phyloP scores from a whole-genome alignment of 2,113 vertebrate genomes.

The Caranx ignobilis region DNA sequence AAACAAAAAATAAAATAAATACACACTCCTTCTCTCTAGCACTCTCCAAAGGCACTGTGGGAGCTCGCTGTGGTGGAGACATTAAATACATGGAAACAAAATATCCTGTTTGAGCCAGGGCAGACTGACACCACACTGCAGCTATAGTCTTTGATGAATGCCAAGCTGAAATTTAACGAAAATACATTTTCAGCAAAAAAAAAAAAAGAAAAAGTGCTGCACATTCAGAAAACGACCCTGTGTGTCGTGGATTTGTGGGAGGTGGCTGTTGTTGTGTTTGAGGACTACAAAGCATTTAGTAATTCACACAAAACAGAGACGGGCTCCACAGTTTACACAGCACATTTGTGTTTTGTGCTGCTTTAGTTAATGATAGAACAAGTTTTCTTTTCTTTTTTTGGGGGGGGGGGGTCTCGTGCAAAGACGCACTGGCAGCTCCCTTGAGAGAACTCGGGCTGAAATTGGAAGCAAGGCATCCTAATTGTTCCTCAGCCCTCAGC shows the following conservation, averaged over 20 bases:
- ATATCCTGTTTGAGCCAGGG: conserved; percentile 41
- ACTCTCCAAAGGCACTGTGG: conserved; percentile 37
- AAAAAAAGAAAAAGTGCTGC: conserved; percentile 1
- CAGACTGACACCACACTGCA: conserved; percentile 29
- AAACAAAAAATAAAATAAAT: conserved; percentile 18
- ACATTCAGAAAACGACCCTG: conserved; percentile 14
- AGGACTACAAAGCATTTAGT: conserved; percentile 51
- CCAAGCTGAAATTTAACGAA: conserved; percentile 13
- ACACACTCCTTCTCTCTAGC: conserved; percentile 5
- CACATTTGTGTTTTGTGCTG: conserved; percentile 20
- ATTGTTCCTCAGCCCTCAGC: conserved; percentile 68
- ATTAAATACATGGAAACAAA: conserved; percentile 52
- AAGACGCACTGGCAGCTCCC: conserved; percentile 34
- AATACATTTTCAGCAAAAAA: conserved; percentile 23
- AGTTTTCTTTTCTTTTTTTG: background rate
- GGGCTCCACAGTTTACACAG: background rate
- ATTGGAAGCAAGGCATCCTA: conserved; percentile 67
- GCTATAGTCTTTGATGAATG: conserved; percentile 31
- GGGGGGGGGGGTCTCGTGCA: background rate
- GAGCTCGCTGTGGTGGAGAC: conserved; percentile 33
- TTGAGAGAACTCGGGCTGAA: conserved; percentile 47
- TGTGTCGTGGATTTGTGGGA: background rate
- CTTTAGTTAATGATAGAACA: conserved; percentile 5
- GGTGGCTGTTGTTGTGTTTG: conserved; percentile 37
- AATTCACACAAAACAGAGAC: conserved; percentile 20